A percentile compares a stretch with the other conserved stretches of the same genome.
Conservation (phyloP, 1,140 invertebrate genomes). For the Brachionus koreanus region DNA sequence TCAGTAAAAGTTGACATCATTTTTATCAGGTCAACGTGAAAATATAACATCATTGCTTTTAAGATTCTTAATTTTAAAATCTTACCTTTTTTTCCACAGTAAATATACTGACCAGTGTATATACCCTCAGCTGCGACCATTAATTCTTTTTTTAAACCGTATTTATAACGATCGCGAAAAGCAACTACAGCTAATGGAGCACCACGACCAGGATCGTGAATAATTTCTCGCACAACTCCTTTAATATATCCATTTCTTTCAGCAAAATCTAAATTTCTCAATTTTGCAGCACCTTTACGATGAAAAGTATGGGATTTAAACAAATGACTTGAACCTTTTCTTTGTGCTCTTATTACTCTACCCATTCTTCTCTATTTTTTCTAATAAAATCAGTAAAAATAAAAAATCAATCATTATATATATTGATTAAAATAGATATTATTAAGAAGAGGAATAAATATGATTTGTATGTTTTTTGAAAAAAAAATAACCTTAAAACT, state of each 20-base stretch:
- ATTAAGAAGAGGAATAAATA: not conserved
- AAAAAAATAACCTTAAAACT: not conserved
- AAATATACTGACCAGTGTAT: constrained; percentile 99
- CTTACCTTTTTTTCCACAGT: constrained; percentile 93
- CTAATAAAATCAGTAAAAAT: not conserved
- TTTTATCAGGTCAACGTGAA: constrained; percentile 54
- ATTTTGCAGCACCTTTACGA: constrained; percentile 92
- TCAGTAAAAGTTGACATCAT: constrained; percentile 46
- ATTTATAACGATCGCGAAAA: constrained; percentile 96
- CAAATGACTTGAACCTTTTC: constrained; percentile 95
- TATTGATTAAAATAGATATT: not conserved
- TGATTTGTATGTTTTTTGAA: not conserved
- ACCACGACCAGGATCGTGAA: constrained; percentile 97
- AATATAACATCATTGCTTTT: constrained; percentile 48
- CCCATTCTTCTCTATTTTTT: constrained; percentile 69
- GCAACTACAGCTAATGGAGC: constrained; percentile 92
- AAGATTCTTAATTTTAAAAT: constrained; percentile 45
- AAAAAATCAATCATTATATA: not conserved
- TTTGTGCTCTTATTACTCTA: constrained; percentile 96
- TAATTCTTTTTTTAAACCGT: constrained; percentile 88
- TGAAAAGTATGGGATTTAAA: constrained; percentile 96
- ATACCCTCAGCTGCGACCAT: constrained; percentile 98
- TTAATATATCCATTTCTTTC: constrained; percentile 98
- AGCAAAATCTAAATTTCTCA: constrained; percentile 89
- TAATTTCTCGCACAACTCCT: constrained; percentile 92